These are phyloP conservation scores for Drosophila kurseongensis DNA, from an alignment of 1,140 invertebrate genomes.

Conservation along the genomic window DNA sequence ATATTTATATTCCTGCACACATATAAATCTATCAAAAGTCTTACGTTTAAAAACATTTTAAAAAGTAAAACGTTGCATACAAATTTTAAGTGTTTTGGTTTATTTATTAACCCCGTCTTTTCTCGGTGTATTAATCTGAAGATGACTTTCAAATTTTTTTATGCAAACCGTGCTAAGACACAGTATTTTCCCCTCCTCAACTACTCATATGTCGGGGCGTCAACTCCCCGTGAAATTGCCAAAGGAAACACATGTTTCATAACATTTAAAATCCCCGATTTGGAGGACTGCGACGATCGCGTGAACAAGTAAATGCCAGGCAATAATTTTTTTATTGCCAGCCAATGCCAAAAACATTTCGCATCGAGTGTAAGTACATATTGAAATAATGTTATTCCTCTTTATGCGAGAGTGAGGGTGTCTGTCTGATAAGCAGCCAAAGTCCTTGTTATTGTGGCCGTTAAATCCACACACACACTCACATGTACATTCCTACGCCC, in stretches of 20 bases:
- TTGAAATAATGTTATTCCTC: slow-evolving; percentile 63
- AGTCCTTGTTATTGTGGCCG: slow-evolving; percentile 67
- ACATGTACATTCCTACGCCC: slow-evolving; percentile 25
- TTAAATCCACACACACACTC: slow-evolving; percentile 55
- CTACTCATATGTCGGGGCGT: background rate
- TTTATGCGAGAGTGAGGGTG: slow-evolving; percentile 12
- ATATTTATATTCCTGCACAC: too few species aligned
- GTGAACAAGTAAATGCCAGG: slow-evolving; percentile 61
- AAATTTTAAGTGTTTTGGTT: too few species aligned
- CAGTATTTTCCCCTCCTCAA: background rate
- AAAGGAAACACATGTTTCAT: slow-evolving; percentile 67
- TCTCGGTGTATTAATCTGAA: too few species aligned
- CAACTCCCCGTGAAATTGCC: background rate
- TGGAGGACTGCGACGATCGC: slow-evolving; percentile 53
- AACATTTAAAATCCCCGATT: slow-evolving; percentile 62
- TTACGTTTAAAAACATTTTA: too few species aligned
- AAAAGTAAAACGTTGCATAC: too few species aligned
- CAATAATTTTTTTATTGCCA: slow-evolving; percentile 78
- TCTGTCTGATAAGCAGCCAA: slow-evolving; percentile 68
- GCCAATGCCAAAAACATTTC: slow-evolving; percentile 66
- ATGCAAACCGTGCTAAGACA: background rate
- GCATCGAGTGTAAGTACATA: slow-evolving; percentile 69
- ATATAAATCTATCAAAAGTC: too few species aligned
- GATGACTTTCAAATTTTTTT: background rate
- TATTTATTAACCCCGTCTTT: too few species aligned